Percentiles rank a stretch among this genome's conserved stretches.
These are phyloP conservation scores for Drosophila baimaii DNA, from an alignment of 1,140 invertebrate genomes.

Conservation along the genomic window DNA sequence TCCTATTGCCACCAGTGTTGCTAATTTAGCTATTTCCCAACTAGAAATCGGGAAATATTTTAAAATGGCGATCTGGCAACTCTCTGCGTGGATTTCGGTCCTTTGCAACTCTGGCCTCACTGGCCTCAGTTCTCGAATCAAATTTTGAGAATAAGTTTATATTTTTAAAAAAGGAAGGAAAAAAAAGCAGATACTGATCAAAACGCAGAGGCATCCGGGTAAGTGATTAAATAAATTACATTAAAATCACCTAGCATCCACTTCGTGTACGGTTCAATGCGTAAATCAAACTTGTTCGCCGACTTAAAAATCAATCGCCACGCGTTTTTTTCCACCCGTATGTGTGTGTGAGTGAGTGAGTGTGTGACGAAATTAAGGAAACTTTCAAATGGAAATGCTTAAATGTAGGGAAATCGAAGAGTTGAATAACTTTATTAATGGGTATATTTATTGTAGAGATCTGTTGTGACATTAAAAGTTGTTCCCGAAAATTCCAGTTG, in stretches of 20 bases:
- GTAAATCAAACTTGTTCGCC: conserved; percentile 48
- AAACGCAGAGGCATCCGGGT: conserved; percentile 79
- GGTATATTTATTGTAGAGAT: not conserved
- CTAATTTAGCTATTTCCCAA: no score
- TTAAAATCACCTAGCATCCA: conserved; percentile 3
- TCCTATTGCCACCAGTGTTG: no score
- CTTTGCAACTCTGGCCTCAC: no score
- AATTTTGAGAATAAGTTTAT: conserved; percentile 64
- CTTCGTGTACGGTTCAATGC: conserved; percentile 38
- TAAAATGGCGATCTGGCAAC: no score
- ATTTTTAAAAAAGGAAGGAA: conserved; percentile 66
- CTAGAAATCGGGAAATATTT: no score
- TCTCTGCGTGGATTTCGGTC: no score
- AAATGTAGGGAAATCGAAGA: not conserved
- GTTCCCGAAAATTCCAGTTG: not conserved
- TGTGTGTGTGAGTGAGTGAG: conserved; percentile 10
- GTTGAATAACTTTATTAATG: not conserved
- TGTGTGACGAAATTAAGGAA: conserved; percentile 59
- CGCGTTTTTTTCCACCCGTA: conserved; percentile 64
- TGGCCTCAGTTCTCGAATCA: conserved; percentile 33
- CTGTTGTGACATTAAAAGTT: not conserved
- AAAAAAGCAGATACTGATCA: conserved; percentile 69
- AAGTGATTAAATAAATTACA: no score
- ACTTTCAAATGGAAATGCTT: conserved; percentile 9
- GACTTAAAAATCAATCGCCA: conserved; percentile 57